These are phyloP conservation scores for Actinemys pallida DNA, from an alignment of 2,113 vertebrate genomes.

Conservation along the genomic window DNA sequence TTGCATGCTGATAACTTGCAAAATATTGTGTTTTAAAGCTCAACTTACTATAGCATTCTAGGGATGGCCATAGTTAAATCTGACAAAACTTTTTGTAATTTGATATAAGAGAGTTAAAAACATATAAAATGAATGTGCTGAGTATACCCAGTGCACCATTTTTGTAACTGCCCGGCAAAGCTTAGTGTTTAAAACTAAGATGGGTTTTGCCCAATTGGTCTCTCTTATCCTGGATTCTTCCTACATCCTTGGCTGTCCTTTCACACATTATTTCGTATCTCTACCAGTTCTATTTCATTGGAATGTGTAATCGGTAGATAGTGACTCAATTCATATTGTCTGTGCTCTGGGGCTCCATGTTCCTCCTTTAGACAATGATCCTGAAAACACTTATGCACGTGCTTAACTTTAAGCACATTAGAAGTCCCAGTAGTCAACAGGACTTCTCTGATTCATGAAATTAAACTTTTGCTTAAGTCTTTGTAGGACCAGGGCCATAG, in stretches of 20 bases:
- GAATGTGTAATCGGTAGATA: not conserved
- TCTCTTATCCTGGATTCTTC: not conserved
- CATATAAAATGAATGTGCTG: not conserved
- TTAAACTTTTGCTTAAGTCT: not conserved
- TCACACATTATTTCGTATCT: not conserved
- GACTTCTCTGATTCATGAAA: not conserved
- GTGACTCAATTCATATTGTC: not conserved
- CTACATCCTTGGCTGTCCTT: not conserved
- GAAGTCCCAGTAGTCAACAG: not conserved
- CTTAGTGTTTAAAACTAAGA: not conserved
- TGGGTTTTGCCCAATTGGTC: not conserved
- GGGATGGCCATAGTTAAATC: not conserved
- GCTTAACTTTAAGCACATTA: not conserved
- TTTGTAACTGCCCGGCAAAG: not conserved
- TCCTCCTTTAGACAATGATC: not conserved
- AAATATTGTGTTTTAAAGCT: not conserved
- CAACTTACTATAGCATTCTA: not conserved
- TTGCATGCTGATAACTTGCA: not conserved
- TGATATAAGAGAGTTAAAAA: not conserved
- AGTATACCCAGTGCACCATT: not conserved
- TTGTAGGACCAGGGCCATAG: not conserved
- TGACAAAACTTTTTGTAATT: not conserved
- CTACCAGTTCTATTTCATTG: not conserved
- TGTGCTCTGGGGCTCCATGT: not conserved
- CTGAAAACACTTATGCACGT: not conserved